phyloP scores from a whole-genome alignment of 2,113 vertebrate genomes.

The Silurus glanis region DNA sequence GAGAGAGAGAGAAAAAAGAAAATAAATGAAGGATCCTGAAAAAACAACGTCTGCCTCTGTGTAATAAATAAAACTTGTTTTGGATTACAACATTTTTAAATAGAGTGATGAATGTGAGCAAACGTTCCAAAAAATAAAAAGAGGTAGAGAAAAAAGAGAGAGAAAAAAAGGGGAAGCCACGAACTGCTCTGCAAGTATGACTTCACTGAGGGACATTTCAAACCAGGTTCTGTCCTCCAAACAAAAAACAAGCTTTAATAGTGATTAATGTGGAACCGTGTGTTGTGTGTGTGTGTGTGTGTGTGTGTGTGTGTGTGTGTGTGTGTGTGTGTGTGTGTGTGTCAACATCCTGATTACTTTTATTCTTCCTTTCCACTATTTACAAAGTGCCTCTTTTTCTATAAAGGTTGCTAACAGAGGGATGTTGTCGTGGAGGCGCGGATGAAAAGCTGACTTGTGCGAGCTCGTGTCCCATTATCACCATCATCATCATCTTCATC shows the following conservation, averaged over 20 bases:
- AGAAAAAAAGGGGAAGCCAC: background rate
- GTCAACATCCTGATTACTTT: constrained; percentile 36
- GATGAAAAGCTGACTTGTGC: constrained; percentile 5
- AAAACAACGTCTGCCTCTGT: constrained; percentile 3
- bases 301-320: no score
- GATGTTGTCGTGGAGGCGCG: background rate
- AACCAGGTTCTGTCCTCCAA: constrained; percentile 24
- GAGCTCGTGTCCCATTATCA: background rate
- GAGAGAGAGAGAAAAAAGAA: no score
- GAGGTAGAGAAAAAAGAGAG: constrained; percentile 14
- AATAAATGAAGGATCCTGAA: background rate
- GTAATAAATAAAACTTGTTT: constrained; percentile 19
- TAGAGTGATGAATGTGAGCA: constrained; percentile 27
- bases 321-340: background rate
- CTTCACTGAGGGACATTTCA: constrained; percentile 20
- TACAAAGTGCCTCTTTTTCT: constrained; percentile 8
- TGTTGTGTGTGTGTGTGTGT: background rate
- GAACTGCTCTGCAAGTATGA: constrained; percentile 44
- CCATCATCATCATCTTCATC: background rate
- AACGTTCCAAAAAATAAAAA: background rate
- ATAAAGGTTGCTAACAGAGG: background rate
- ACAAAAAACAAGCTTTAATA: constrained; percentile 25
- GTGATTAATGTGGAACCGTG: constrained; percentile 38
- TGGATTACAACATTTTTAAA: constrained; percentile 37
- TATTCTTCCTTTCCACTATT: constrained; percentile 21